Evolutionary conservation across 1,140 invertebrate genomes (phyloP).

Genomic region (Drosophila truncata): DNA sequence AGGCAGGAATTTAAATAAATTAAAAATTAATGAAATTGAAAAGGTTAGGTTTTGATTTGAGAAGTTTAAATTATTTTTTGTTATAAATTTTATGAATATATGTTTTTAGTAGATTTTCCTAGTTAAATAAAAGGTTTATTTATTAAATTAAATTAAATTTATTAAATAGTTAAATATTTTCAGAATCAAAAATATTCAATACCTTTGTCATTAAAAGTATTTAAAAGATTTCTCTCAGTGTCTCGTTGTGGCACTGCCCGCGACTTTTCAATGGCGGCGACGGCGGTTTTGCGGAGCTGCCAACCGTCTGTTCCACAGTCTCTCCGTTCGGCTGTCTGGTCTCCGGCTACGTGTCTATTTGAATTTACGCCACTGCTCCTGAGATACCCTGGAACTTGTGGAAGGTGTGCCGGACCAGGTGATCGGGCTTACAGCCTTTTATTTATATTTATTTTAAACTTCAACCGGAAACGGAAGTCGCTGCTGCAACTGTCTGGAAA

Average conservation of each 20-base stretch:
- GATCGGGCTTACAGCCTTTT: background rate
- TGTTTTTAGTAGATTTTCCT: too few species aligned
- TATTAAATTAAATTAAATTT: too few species aligned
- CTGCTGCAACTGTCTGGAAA: slow-evolving; percentile 5
- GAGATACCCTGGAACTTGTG: slow-evolving; percentile 39
- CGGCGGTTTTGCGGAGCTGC: slow-evolving; percentile 27
- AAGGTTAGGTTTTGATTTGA: background rate
- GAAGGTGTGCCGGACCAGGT: background rate
- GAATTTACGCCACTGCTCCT: slow-evolving; percentile 28
- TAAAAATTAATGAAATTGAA: too few species aligned
- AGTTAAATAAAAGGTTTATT: too few species aligned
- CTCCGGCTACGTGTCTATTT: slow-evolving; percentile 54
- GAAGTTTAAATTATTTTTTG: background rate
- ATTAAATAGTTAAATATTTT: too few species aligned
- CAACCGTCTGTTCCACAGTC: slow-evolving; percentile 25
- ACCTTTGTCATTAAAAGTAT: background rate
- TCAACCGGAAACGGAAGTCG: slow-evolving; percentile 1
- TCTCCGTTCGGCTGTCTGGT: slow-evolving; percentile 50
- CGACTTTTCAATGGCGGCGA: slow-evolving; percentile 10
- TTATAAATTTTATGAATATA: background rate
- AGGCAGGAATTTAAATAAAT: background rate
- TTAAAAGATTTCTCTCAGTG: background rate
- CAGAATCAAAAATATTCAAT: background rate
- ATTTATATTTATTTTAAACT: slow-evolving; percentile 9
- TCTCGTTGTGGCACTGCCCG: background rate